Evolutionary conservation across 2,113 vertebrate genomes (phyloP).

Genomic region (Bujurquina vittata): DNA sequence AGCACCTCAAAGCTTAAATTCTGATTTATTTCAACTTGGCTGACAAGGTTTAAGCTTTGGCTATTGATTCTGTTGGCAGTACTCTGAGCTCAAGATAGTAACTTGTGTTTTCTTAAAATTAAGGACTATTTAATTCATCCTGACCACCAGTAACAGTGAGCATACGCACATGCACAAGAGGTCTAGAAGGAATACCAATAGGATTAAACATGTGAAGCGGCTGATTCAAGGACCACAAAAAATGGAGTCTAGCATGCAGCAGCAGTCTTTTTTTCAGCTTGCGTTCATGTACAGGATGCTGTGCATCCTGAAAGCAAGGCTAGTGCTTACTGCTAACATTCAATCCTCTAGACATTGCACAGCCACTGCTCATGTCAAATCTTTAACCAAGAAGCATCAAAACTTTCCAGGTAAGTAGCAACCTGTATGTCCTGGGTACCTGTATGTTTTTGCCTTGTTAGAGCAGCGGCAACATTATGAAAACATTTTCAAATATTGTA

Average conservation of each 20-base stretch:
- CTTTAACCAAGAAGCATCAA: background rate
- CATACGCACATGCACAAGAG: background rate
- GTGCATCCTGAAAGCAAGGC: background rate
- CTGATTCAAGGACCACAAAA: background rate
- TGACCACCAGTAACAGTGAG: background rate
- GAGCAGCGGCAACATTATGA: background rate
- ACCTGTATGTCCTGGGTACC: background rate
- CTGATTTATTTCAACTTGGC: conserved; percentile 1
- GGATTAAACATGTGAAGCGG: background rate
- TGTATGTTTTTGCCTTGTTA: background rate
- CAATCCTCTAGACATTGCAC: background rate
- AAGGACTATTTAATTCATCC: background rate
- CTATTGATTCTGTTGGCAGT: background rate
- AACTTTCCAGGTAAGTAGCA: background rate
- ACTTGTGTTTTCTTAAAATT: background rate
- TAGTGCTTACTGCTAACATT: background rate
- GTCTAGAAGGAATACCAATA: background rate
- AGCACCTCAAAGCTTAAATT: background rate
- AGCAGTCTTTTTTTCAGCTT: no score
- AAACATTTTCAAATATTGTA: background rate
- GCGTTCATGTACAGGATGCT: background rate
- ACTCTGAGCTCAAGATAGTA: no score
- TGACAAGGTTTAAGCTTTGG: background rate
- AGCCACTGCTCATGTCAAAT: background rate
- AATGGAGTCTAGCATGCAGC: no score